A percentile compares a stretch with the other conserved stretches of the same genome.
These are phyloP conservation scores for Hypolimnas misippus DNA, from an alignment of 2,888 invertebrate species.

Conservation along the genomic window DNA sequence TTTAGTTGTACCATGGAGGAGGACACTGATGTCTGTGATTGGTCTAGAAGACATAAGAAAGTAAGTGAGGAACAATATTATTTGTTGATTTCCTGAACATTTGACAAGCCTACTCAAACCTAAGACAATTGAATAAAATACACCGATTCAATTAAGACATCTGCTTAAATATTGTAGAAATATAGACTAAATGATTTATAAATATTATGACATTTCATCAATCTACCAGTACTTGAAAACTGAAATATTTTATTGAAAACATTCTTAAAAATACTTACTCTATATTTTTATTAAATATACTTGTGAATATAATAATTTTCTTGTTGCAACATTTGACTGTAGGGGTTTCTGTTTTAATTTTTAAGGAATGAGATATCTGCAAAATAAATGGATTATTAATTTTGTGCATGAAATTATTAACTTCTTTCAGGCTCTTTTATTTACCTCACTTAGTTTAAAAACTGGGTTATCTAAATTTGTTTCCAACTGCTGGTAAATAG, in stretches of 20 bases:
- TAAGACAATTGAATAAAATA: no score
- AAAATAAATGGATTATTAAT: conserved; percentile 44
- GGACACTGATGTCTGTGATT: conserved; percentile 57
- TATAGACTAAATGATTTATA: no score
- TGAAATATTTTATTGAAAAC: no score
- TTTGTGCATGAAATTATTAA: neutral
- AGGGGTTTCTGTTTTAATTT: conserved; percentile 53
- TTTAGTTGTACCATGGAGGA: conserved; percentile 52
- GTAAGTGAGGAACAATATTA: neutral
- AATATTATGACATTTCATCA: no score
- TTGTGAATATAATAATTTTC: conserved; percentile 58
- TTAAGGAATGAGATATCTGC: conserved; percentile 56
- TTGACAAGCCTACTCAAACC: no score
- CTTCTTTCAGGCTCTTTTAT: no score
- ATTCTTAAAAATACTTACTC: conserved; percentile 71
- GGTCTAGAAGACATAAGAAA: conserved; percentile 53
- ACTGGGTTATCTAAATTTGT: conserved; percentile 54
- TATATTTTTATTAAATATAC: conserved; percentile 53
- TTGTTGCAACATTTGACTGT: conserved; percentile 65
- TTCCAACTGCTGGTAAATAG: conserved; percentile 53
- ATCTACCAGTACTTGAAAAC: neutral
- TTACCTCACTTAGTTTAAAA: conserved; percentile 54
- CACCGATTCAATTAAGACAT: no score
- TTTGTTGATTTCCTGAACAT: no score
- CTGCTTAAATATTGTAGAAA: no score